Evolutionary conservation across 1,140 invertebrate genomes (phyloP), one percentile per base, ranked within the genome.

Genomic region (Linepithema humile): DNA sequence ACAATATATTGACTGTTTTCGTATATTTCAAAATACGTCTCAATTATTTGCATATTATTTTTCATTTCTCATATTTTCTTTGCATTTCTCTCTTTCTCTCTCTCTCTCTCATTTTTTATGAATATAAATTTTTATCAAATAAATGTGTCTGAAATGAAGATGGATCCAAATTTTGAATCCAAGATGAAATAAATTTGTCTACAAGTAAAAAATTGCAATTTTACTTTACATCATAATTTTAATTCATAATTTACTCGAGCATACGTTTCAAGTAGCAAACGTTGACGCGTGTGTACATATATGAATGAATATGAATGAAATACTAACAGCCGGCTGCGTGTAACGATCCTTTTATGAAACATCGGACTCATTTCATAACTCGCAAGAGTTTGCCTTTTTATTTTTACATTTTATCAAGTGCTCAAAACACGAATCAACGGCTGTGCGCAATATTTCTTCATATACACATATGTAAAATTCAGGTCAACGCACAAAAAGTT

Each of bases 401-500:
- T 78, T 15, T 78, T 69, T 69, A 69, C 62, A 69, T 69, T 78
- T 69, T 55, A 78, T 78, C 40, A 78, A 78, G 69, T 23, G 62
- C 9, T 55, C 65, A 10, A 78, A 53, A 78, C 69, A 69, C 23
- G 23, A 45, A 45, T 78, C 75, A 78, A 78, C 23, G 60, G 60
- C 29, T 60, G 17, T 20, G 23, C 60, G 23, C 55, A 69, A 69
- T 40, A 69, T 48, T 64, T 60, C 53, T 69, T 67, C 38, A 48
- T 20, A 53, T 53, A 40, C 45, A 17, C 10, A n/a, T 29, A 29
- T 53, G 23, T 26, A 78, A 78, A 55, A 78, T 67, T 55, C 75
- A 32, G 35, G 45, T 78, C 62, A 29, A 38, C 20, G 15, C 53
- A n/a, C n/a, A 69, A 78, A 53, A 55, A 38, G 38, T 45, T 32